Evolutionary conservation across 2,888 invertebrate genomes (phyloP), one percentile per base, ranked within the genome.

Genomic region (Meliscaeva auricollis): DNA sequence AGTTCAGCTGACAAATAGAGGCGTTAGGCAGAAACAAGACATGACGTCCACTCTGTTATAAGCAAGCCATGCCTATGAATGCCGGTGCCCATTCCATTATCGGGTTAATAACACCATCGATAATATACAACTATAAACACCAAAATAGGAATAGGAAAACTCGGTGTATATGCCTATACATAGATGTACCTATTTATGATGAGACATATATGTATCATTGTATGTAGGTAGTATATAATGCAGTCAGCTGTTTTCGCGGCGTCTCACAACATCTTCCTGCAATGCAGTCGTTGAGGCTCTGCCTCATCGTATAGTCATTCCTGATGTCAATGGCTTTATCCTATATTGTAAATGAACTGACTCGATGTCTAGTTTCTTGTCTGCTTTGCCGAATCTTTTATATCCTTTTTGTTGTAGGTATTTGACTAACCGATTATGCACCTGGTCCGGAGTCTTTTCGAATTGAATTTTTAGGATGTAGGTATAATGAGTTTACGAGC

Each of bases 191-290:
- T 44, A 15, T 1, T 44, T 41, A 4, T 11, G 13, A 26, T 26
- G 26, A 26, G 4, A 32, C 20, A 22, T 8, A 30, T 26, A 9
- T 26, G 35, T 26, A 58, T 15, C 22, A 44, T 15, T 26, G 11
- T 50, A 32, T 60, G 35, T 20, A 20, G 7, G 20, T 38, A 58
- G 4, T 26, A 52, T 26, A 30, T 64, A 15, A 41, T 74, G 48
- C 41, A 70, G 83, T 84, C 83, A 84, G 83, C 83, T 84, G 83
- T 70, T 75, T 66, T 35, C 46, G 60, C 50, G 69, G 58, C 58
- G 38, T 38, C 35, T 15, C 77, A 60, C n/a, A 9, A 62, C 32
- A 26, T 17, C 48, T 64, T 32, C 26, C 79, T 66, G 83, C 83
- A 84, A 26, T 84, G 83, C 83, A 52, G 83, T 84, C 56, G 46